phyloP scores from a whole-genome alignment of 1,140 invertebrate genomes.

The Prorops nasuta region DNA sequence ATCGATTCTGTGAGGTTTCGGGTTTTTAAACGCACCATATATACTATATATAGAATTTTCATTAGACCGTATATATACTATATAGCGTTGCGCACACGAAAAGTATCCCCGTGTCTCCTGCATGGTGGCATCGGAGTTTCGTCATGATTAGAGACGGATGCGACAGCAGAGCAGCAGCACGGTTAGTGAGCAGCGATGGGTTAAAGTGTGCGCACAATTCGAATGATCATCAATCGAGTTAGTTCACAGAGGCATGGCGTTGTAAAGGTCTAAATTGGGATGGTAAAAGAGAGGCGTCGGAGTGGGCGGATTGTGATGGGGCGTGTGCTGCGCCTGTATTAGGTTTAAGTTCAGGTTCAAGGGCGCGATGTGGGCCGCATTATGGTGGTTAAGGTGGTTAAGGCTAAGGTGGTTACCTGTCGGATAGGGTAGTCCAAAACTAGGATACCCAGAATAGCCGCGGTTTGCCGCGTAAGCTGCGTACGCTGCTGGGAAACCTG shows the following conservation, averaged over 20 bases:
- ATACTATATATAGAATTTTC: too few species aligned
- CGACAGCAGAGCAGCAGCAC: conserved; percentile 23
- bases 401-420: conserved; percentile 83
- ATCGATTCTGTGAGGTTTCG: too few species aligned
- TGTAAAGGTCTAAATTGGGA: conserved; percentile 59
- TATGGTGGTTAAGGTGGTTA: conserved; percentile 59
- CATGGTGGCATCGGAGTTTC: conserved; percentile 8
- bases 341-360: conserved; percentile 54
- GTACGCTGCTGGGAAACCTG: conserved; percentile 91
- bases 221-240: too few species aligned
- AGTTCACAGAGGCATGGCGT: conserved; percentile 83
- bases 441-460: conserved; percentile 93
- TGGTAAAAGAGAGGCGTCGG: conserved; percentile 62
- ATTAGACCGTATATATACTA: too few species aligned
- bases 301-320: conserved; percentile 54
- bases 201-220: conserved; percentile 44
- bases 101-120: too few species aligned
- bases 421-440: conserved; percentile 93
- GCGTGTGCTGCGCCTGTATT: conserved; percentile 51
- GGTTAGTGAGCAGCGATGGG: conserved; percentile 42
- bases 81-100: too few species aligned
- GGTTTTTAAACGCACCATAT: too few species aligned
- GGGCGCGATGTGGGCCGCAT: conserved; percentile 52
- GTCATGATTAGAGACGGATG: conserved; percentile 6
- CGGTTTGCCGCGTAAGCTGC: conserved; percentile 90